Conservation (phyloP, 2,888 invertebrate genomes). For the Galeruca laticollis region DNA sequence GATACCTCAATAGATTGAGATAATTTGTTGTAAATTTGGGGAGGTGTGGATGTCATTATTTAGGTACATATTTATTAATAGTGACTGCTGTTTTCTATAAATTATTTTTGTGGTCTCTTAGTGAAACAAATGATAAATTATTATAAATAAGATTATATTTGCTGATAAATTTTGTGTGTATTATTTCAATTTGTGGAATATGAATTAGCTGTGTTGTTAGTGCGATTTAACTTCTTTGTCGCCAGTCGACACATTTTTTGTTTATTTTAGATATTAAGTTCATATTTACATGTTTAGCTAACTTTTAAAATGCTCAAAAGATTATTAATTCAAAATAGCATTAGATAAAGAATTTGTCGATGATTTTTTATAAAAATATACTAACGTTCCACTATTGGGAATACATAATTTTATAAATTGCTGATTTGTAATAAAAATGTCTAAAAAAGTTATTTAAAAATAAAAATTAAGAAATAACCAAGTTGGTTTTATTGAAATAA, state of each 20-base stretch:
- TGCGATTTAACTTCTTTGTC: too few relatives aligned
- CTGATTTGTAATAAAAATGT: conserved; percentile 22
- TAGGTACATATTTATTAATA: conserved; percentile 33
- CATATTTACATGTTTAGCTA: neutral
- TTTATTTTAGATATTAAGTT: neutral
- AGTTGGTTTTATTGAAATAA: neutral
- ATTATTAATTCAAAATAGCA: neutral
- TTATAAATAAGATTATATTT: too few relatives aligned
- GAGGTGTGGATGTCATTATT: conserved; percentile 5
- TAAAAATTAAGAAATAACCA: conserved; percentile 8
- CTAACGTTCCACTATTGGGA: conserved; percentile 17
- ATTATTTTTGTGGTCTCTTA: conserved; percentile 10
- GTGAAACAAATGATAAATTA: too few relatives aligned
- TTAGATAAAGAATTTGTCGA: neutral
- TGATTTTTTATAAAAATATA: conserved; percentile 13
- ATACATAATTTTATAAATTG: conserved; percentile 13
- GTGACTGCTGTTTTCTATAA: conserved; percentile 24
- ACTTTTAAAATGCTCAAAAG: neutral
- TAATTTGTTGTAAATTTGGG: conserved; percentile 27
- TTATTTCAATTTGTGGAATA: too few relatives aligned
- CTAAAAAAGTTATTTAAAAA: conserved; percentile 24
- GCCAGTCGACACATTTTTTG: neutral
- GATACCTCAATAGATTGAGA: conserved; percentile 35
- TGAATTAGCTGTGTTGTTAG: too few relatives aligned
- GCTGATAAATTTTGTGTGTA: too few relatives aligned